A percentile compares a stretch with the other conserved stretches of the same genome.
phyloP scores from a whole-genome alignment of 2,888 invertebrate species.

The Eubasilissa splendida region DNA sequence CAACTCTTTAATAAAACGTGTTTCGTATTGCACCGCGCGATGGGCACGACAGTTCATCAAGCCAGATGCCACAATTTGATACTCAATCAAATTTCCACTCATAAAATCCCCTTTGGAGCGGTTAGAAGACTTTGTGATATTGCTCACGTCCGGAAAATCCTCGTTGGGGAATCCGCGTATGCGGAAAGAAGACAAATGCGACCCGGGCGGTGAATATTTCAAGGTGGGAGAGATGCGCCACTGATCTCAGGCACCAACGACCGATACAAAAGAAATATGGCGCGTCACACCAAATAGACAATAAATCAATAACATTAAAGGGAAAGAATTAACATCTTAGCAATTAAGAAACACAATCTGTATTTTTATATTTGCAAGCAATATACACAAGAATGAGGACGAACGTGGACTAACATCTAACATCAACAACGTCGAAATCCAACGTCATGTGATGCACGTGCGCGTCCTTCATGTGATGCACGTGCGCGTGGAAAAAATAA shows the following conservation, averaged over 20 bases:
- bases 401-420: no score
- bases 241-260: neutral
- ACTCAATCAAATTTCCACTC: slow-evolving; percentile 14
- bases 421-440: no score
- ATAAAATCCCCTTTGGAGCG: slow-evolving; percentile 28
- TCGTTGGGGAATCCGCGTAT: slow-evolving; percentile 38
- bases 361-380: no score
- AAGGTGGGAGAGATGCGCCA: slow-evolving; percentile 12
- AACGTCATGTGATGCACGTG: no score
- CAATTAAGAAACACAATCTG: no score
- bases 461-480: no score
- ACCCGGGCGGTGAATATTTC: slow-evolving; percentile 27
- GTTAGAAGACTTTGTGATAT: slow-evolving; percentile 35
- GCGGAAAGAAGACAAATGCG: slow-evolving; percentile 44
- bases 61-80: slow-evolving; percentile 4
- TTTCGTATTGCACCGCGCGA: slow-evolving; percentile 3
- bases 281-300: neutral
- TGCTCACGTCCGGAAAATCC: slow-evolving; percentile 38
- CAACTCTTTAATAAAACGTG: neutral
- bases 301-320: neutral
- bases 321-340: no score
- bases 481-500: no score
- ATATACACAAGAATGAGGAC: no score
- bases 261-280: neutral
- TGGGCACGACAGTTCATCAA: neutral